phyloP scores from a whole-genome alignment of 2,797 vertebrate genomes.

The Steatocranus sp. region DNA sequence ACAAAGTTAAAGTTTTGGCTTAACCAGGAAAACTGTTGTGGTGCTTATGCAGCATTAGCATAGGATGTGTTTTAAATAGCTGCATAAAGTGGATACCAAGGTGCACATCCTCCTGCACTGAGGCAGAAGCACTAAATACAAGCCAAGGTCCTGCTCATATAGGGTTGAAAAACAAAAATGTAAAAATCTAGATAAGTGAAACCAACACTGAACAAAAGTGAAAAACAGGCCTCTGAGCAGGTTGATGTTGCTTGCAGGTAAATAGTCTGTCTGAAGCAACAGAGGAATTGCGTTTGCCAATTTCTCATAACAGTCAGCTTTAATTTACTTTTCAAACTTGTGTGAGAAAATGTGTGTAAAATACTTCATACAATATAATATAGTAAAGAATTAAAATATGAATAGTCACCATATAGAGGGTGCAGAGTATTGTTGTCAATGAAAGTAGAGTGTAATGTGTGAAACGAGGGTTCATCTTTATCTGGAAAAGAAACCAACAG shows the following conservation, averaged over 20 bases:
- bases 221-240: rapidly evolving
- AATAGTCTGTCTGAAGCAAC: neutral
- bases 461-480: rapidly evolving
- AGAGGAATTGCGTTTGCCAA: rapidly evolving
- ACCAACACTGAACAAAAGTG: neutral
- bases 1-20: too few relatives aligned
- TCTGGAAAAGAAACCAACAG: neutral
- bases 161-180: rapidly evolving
- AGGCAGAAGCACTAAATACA: neutral
- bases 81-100: rapidly evolving
- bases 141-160: neutral
- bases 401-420: neutral
- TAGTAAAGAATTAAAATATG: neutral
- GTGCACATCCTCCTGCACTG: neutral
- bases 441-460: neutral
- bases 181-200: rapidly evolving
- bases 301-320: rapidly evolving
- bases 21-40: neutral
- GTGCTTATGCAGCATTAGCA: rapidly evolving
- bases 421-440: neutral
- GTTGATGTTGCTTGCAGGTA: neutral
- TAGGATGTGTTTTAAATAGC: neutral
- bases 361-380: rapidly evolving
- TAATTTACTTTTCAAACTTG: rapidly evolving
- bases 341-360: neutral